These are phyloP conservation scores for Poicephalus meyeri DNA, from an alignment of 2,113 vertebrate genomes.

Conservation along the genomic window DNA sequence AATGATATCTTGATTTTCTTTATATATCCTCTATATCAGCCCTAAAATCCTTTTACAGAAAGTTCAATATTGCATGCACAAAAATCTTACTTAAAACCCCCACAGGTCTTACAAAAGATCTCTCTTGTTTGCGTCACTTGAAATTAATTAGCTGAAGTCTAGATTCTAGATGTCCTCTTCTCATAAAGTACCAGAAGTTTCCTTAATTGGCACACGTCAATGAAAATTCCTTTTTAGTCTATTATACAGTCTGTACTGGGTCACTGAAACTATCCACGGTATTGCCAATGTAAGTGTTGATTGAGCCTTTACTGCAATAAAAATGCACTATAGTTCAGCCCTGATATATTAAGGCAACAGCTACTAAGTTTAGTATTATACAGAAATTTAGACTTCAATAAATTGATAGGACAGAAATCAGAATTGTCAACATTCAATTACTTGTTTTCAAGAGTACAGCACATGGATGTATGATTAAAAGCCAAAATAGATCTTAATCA, in stretches of 20 bases:
- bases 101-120: neutral
- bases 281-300: neutral
- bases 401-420: neutral
- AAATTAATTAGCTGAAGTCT: neutral
- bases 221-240: neutral
- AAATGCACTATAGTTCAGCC: neutral
- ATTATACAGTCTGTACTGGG: neutral
- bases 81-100: neutral
- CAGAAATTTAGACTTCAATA: neutral
- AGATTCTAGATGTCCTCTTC: neutral
- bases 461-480: slow-evolving; percentile 61
- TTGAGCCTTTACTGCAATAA: neutral
- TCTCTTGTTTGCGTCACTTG: neutral
- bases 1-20: neutral
- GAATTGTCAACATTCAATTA: slow-evolving; percentile 56
- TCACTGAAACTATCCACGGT: neutral
- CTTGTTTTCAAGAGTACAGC: slow-evolving; percentile 63
- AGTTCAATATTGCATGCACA: neutral
- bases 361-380: neutral
- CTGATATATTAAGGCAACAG: neutral
- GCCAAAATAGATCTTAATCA: slow-evolving; percentile 73
- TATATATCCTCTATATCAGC: neutral
- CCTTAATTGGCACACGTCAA: neutral
- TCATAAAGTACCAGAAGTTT: neutral
- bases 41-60: neutral